phyloP scores from a whole-genome alignment of 2,888 invertebrate species.

The Hydroisotoma schaefferi region DNA sequence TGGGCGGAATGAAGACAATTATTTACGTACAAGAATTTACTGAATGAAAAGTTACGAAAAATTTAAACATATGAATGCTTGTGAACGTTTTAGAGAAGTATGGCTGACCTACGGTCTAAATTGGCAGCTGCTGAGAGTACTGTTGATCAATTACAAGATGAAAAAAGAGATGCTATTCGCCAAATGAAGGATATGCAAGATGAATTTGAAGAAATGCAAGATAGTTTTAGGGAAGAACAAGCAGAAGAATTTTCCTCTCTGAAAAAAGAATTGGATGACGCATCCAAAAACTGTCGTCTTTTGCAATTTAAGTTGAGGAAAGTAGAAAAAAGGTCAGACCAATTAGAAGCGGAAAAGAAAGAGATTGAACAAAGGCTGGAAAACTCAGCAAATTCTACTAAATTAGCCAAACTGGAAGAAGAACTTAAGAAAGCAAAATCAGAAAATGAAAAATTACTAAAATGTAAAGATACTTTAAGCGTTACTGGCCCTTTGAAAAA shows the following conservation, averaged over 20 bases:
- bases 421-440: slow-evolving; percentile 79
- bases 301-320: slow-evolving; percentile 96
- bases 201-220: slow-evolving; percentile 99
- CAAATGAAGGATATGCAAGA: slow-evolving; percentile 90
- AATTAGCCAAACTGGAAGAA: slow-evolving; percentile 76
- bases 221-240: slow-evolving; percentile 94
- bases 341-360: slow-evolving; percentile 79
- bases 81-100: slow-evolving; percentile 56
- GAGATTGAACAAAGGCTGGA: slow-evolving; percentile 57
- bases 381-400: slow-evolving; percentile 57
- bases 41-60: neutral
- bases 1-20: slow-evolving; percentile 3
- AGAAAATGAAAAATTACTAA: slow-evolving; percentile 60
- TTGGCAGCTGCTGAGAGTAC: slow-evolving; percentile 83
- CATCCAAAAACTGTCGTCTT: slow-evolving; percentile 96
- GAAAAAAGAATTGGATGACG: slow-evolving; percentile 91
- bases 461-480: slow-evolving; percentile 27
- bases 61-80: slow-evolving; percentile 6
- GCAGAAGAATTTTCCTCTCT: slow-evolving; percentile 92
- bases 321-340: slow-evolving; percentile 82
- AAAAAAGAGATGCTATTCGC: slow-evolving; percentile 90
- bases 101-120: slow-evolving; percentile 75
- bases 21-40: neutral
- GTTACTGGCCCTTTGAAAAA: slow-evolving; percentile 37
- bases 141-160: slow-evolving; percentile 91